phyloP scores from a whole-genome alignment of 35 echinoderm and acorn worm species.

The Diadema setosum region DNA sequence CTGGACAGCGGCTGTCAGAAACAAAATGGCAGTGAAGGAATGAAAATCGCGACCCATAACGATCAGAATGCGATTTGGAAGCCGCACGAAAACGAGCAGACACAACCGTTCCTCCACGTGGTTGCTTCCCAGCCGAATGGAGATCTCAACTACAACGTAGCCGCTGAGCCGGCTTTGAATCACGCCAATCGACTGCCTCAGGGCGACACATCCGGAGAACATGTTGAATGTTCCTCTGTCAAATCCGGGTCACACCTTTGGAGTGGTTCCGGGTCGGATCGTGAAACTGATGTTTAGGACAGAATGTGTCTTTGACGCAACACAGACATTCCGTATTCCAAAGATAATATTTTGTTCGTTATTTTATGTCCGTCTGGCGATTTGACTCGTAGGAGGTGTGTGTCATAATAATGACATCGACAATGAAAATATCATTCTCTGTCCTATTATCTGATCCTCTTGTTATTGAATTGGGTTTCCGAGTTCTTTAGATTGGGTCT shows the following conservation, averaged over 20 bases:
- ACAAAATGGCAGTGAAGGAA: neutral
- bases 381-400: too few species aligned
- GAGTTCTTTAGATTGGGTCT: too few species aligned
- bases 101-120: neutral
- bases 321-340: neutral
- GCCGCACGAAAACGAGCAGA: neutral
- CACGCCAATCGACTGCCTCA: neutral
- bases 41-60: neutral
- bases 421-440: too few species aligned
- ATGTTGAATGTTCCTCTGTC: neutral
- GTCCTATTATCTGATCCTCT: too few species aligned
- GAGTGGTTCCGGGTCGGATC: conserved; percentile 24
- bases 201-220: neutral
- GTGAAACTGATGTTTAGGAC: conserved; percentile 7
- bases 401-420: too few species aligned
- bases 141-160: neutral
- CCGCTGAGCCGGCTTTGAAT: neutral
- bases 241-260: neutral
- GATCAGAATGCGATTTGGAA: neutral
- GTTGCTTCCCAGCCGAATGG: neutral
- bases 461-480: too few species aligned
- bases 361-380: too few species aligned
- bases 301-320: too few species aligned
- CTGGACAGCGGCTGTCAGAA: neutral
- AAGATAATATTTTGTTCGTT: too few species aligned